A percentile compares a stretch with the other conserved stretches of the same genome.
Conservation (phyloP, 2,797 vertebrate species). For the Danio albolineatus region DNA sequence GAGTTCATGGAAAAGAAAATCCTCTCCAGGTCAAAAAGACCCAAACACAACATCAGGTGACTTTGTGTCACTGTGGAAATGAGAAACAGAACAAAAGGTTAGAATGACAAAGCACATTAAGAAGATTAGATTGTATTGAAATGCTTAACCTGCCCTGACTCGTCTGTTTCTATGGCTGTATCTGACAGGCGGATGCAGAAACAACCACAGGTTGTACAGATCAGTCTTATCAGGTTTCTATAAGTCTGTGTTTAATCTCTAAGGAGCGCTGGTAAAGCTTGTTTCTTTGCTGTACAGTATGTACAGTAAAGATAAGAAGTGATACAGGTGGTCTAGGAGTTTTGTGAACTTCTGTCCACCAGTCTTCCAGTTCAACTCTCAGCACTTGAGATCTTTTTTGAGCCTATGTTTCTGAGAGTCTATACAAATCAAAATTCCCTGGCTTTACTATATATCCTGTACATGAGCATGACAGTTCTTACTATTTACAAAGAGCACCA, state of each 20-base stretch:
- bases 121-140: neutral
- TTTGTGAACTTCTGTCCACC: neutral
- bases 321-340: neutral
- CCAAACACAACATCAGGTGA: neutral
- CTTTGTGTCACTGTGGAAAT: neutral
- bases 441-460: neutral
- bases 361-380: neutral
- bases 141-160: slow-evolving; percentile 24
- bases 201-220: slow-evolving; percentile 1
- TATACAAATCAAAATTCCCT: neutral
- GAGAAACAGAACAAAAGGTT: slow-evolving; percentile 8
- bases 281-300: neutral
- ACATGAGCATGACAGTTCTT: neutral
- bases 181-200: neutral
- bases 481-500: neutral
- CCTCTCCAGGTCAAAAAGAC: too few species aligned
- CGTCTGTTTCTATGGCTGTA: slow-evolving; percentile 4
- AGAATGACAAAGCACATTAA: neutral
- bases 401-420: too few species aligned
- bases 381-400: too few species aligned
- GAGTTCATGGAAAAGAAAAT: too few species aligned
- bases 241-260: slow-evolving; percentile 16
- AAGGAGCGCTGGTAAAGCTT: neutral
- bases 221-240: slow-evolving; percentile 9
- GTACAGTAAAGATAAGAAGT: neutral